Evolutionary conservation across 2,113 vertebrate genomes (phyloP), one percentile per base, ranked within the genome.

Genomic region (Eclectus roratus): DNA sequence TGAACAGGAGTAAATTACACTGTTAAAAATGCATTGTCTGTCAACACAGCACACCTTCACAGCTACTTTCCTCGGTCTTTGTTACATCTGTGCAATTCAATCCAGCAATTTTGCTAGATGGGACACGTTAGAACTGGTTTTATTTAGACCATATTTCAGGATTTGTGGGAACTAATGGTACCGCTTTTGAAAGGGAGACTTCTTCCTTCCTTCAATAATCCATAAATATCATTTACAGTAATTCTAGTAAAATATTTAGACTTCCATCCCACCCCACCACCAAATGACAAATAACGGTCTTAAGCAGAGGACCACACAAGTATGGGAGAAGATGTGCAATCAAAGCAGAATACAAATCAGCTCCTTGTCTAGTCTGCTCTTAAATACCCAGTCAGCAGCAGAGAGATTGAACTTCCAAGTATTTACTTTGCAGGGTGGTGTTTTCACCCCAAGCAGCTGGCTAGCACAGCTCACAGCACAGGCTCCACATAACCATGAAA

Each of bases 1-100:
- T 81, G 91, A 98, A 91, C 88, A 93, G 70, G 41, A 89, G 70
- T 97, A 96, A 98, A 97, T 98, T 97, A 86, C 95, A 84, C 87
- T 74, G 85, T 93, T 97, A 90, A 97, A 97, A 97, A 96, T 88
- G 76, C 87, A 92, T 63, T 97, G 88, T 96, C 91, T 96, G 73
- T 95, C 96, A 97, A 64, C 89, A 94, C 39, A 85, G 78, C 60
- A 85, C 68, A 93, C 80, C 88, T 96, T 93, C 94, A 90, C 91
- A 97, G 95, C 85, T 92, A 65, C 68, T 73, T 95, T 89, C 66
- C 94, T 96, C 84, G 37, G 58, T 80, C 65, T 78, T 55, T 80
- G 79, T 81, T 95, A 89, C 64, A 47, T 91, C 95, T 95, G 41
- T 80, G 89, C 93, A 96, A 89, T 74, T 94, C 94, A 85, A 77